Conservation (phyloP, 2,797 vertebrate genomes). For the Arnoldichthys spilopterus region DNA sequence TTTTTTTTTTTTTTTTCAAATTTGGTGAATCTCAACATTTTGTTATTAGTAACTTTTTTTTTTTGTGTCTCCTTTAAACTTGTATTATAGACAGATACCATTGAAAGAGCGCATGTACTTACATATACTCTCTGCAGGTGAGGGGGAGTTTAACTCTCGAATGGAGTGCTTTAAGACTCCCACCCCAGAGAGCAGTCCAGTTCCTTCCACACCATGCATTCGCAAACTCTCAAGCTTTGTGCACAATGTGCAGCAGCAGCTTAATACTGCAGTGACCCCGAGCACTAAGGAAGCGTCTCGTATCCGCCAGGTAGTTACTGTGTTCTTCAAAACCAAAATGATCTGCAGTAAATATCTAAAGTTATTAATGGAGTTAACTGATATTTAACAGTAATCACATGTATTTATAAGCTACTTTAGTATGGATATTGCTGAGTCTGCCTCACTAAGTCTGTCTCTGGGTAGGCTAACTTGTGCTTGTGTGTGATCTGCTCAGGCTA, state of each 20-base stretch:
- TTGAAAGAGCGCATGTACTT: neutral
- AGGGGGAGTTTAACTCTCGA: slow-evolving; percentile 72
- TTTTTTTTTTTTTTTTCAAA: neutral
- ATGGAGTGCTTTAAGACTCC: slow-evolving; percentile 70
- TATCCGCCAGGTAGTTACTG: slow-evolving; percentile 72
- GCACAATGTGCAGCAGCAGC: slow-evolving; percentile 72
- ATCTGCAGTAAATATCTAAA: neutral
- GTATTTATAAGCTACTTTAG: neutral
- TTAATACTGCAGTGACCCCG: slow-evolving; percentile 64
- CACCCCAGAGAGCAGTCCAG: slow-evolving; percentile 44
- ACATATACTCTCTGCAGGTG: slow-evolving; percentile 40
- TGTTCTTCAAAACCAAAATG: neutral
- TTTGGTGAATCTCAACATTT: neutral
- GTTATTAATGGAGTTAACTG: too few species aligned
- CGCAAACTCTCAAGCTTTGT: slow-evolving; percentile 66
- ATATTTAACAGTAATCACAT: neutral
- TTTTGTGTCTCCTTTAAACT: neutral
- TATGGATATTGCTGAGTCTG: neutral
- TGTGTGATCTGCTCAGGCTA: slow-evolving; percentile 64
- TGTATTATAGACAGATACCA: neutral
- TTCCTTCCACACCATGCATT: slow-evolving; percentile 38
- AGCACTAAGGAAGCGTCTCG: slow-evolving; percentile 71
- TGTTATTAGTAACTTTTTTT: neutral
- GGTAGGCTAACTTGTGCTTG: neutral
- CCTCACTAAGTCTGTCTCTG: neutral